Percentiles rank a stretch among this genome's conserved stretches.
Conservation (phyloP, 2,113 vertebrate species). For the Leucopsar rothschildi region DNA sequence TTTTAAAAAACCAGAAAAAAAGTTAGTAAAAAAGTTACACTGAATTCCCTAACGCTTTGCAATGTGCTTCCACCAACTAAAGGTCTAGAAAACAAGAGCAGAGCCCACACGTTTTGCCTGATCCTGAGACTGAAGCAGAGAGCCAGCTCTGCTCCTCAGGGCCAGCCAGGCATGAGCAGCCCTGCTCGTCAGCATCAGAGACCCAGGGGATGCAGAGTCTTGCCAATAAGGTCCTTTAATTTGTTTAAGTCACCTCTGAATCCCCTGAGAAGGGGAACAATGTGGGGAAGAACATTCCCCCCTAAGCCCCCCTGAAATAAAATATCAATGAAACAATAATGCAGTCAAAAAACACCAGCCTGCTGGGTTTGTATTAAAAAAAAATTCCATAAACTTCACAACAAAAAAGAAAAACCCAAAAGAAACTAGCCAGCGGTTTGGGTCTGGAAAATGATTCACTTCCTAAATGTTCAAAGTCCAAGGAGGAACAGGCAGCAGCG, state of each 20-base stretch:
- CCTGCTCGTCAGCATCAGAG: neutral
- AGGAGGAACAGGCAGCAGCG: neutral
- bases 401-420: neutral
- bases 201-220: neutral
- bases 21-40: conserved; percentile 38
- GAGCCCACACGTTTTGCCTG: neutral
- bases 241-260: conserved; percentile 39
- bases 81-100: neutral
- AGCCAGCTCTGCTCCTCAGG: conserved; percentile 43
- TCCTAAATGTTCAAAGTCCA: neutral
- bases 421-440: conserved; percentile 40
- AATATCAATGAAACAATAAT: conserved; percentile 34
- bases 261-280: conserved; percentile 37
- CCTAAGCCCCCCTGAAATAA: neutral
- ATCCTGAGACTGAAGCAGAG: neutral
- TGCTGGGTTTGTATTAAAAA: conserved; percentile 67
- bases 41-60: neutral
- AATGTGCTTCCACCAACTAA: neutral
- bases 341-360: conserved; percentile 68
- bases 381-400: neutral
- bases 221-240: neutral
- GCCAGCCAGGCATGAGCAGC: neutral
- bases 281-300: neutral
- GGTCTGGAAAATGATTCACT: conserved; percentile 40
- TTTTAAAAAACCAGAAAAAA: neutral